Evolutionary conservation across 2,888 invertebrate species (phyloP), one percentile per base, ranked within the genome.

Genomic region (Drosophila lacicola): DNA sequence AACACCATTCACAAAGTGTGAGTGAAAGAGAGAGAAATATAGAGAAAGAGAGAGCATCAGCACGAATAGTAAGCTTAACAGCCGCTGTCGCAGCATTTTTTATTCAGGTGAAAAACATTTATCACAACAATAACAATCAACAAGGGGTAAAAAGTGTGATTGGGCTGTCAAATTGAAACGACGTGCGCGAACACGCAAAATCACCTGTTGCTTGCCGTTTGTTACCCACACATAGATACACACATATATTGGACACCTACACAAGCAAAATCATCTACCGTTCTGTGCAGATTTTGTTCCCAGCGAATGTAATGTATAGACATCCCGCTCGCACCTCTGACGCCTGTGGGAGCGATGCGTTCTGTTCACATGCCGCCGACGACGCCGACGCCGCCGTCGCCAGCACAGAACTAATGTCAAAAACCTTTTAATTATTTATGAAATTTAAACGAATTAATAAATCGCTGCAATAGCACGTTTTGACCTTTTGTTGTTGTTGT

Each of bases 351-450:
- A 10, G 55, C 47, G 45, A 36, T 71, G 44, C 21, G 70, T 49
- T 78, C 45, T 49, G 58, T 73, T 57, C 42, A 47, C 21, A 46
- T 33, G n/a, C n/a, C 36, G 46, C 17, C 37, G 29, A 29, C 29
- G 29, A 74, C n/a, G 54, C n/a, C 53, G 53, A 10, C 21, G 45
- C 4, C 61, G 44, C 1, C 51, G 33, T 21, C 46, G 47, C 17
- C 46, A 49, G 44, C 45, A 45, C 44, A 46, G 34, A 62, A 69
- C 74, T 78, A 88, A 78, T 87, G 89, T 86, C 89, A 88, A 83
- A 88, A 86, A 87, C 89, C 89, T 83, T 81, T 82, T 67, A 74
- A 78, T 64, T 67, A 66, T 37, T 45, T 66, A 82, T 70, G 60
- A 65, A 68, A 54, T 70, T 49, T 61, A 37, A 70, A 55, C 70